Evolutionary conservation across 2,113 vertebrate genomes (phyloP), one percentile per base, ranked within the genome.

Genomic region (Oplegnathus fasciatus): DNA sequence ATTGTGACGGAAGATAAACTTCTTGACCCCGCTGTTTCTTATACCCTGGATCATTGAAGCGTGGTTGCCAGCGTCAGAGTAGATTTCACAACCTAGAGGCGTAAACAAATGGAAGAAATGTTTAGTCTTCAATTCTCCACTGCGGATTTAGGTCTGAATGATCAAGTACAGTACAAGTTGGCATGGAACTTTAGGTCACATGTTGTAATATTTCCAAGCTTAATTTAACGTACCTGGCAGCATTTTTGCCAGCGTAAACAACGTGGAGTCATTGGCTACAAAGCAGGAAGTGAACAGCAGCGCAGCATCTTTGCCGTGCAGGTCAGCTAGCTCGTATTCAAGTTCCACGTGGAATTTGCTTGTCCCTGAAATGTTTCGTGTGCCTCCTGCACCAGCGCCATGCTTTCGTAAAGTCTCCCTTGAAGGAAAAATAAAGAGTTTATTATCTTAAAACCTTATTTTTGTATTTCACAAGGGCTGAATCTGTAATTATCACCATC

Each of bases 1-100:
- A 0, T 97, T 99, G 94, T 99, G 98, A 72, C 96, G 97, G 88
- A 98, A 99, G 91, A 99, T 95, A 70, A 97, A 97, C 88, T 98
- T 98, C 30, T 96, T 96, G 61, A 96, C 98, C 0, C 96, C 93
- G 24, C 98, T 99, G 92, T 98, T 99, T 4, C 97, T 92, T 83
- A 98, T 98, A 6, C 97, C 97, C 85, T 98, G 96, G 85, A 98
- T 99, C 97, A 99, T 97, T n/a, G 97, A 99, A 32, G 96, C 97
- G n/a, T 99, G 97, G 91, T 98, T 99, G 30, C 97, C 96, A 44
- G 97, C 91, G 55, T 99, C 97, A 0, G 98, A 99, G 92, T 98
- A 99, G 76, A 99, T 97, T 93, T 98, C 97, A 88, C 97, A 99
- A 32, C 96, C 97, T 98, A 58, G 86, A 58, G 37, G 18, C 58